These are phyloP conservation scores for Chloroceryle amazona DNA, from an alignment of 2,797 vertebrate genomes.

Conservation along the genomic window DNA sequence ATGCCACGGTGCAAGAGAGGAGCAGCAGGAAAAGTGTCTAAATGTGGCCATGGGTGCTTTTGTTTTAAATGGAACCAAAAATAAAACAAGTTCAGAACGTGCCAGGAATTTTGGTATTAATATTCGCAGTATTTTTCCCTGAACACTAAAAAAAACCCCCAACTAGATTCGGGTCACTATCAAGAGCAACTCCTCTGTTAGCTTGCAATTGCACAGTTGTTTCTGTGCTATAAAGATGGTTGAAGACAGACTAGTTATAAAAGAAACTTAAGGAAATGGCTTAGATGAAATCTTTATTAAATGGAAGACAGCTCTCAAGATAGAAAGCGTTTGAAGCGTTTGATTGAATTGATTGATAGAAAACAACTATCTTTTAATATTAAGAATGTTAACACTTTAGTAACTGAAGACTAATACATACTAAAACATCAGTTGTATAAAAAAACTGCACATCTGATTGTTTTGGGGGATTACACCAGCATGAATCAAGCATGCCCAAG, in stretches of 20 bases:
- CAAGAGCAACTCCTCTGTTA: not conserved
- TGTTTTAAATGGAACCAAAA: not conserved
- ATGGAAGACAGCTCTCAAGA: not conserved
- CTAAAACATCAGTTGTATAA: not conserved
- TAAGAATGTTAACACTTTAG: not conserved
- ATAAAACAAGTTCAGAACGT: not conserved
- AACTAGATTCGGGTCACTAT: not conserved
- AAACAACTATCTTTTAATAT: not conserved
- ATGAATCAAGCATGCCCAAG: not conserved
- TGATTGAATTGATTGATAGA: no score
- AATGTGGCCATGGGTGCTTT: not conserved
- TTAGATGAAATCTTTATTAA: slow-evolving; percentile 1
- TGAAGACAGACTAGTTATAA: not conserved
- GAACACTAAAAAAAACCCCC: not conserved
- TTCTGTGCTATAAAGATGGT: not conserved
- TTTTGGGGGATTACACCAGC: not conserved
- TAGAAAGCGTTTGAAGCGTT: no score
- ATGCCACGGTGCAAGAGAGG: not conserved
- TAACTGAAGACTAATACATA: not conserved
- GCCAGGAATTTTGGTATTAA: not conserved
- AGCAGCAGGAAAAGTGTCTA: not conserved
- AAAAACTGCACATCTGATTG: not conserved
- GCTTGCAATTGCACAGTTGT: not conserved
- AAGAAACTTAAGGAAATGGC: not conserved
- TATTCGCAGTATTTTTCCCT: not conserved